Base-by-base conservation (phyloP, 1,140 invertebrate genomes). In the Drosophila bocqueti region DNA sequence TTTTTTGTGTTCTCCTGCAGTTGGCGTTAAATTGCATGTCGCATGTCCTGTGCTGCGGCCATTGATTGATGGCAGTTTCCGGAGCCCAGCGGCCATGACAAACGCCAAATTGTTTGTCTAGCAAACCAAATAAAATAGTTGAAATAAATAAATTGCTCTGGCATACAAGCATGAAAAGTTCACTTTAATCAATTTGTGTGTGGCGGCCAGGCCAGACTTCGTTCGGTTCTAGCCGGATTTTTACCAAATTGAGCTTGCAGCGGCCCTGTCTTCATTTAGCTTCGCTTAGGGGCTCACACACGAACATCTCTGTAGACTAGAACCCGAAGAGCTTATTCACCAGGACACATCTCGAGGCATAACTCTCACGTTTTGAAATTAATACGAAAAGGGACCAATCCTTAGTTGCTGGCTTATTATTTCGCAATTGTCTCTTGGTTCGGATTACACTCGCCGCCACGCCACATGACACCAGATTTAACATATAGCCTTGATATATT, bases 11-110 rank as follows among this genome's bases (percentile, higher is more conserved):
- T 54, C 45, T 45, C 67, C 69, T 81, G 54, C 74, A 76, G 69
- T 76, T 90, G 67, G 81, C 85, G 75, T 85, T 90, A 90, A 90
- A 89, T 90, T 90, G 85, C 75, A 79, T 82, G 79, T 84, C 81
- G 67, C 62, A 58, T 89, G 73, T 83, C 68, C 72, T 34, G 55
- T 8, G 47, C 62, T 68, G 49, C 64, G 79, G 62, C 82, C 64
- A 82, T 91, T 90, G 85, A 85, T 89, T 90, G 85, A 86, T 90
- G 69, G 82, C 81, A 71, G 66, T 82, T 29, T 42, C 49, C 55
- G 67, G 31, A 45, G 52, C 38, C 66, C 57, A 26, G 79, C 73
- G 66, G 46, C 74, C 63, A 62, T 77, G 79, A 82, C 66, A 82
- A 82, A 77, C 46, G 73, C 61, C 66, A 74, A 82, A 77, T 59